phyloP scores from a whole-genome alignment of 2,797 vertebrate species.

The Diceros bicornis region DNA sequence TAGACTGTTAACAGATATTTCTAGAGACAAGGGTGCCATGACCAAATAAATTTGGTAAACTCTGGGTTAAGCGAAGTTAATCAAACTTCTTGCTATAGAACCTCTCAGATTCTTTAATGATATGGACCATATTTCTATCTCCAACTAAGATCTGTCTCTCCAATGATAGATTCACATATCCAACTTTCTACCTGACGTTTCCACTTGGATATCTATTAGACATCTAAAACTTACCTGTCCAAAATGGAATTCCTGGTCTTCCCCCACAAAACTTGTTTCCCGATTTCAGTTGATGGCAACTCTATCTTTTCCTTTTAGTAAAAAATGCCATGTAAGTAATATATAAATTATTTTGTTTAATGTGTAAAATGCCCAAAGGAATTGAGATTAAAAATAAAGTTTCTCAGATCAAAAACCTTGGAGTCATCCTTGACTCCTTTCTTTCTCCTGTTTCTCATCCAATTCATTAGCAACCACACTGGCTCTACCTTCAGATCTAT shows the following conservation, averaged over 20 bases:
- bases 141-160: background rate
- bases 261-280: background rate
- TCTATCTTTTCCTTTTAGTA: conserved; percentile 12
- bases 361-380: conserved; percentile 11
- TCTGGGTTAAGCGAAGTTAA: conserved; percentile 8
- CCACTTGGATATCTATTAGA: background rate
- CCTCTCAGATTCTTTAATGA: background rate
- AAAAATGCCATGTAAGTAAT: conserved; percentile 10
- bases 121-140: background rate
- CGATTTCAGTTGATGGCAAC: background rate
- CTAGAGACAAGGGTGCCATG: background rate
- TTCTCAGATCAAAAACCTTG: background rate
- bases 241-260: conserved; percentile 45
- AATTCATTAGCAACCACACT: background rate
- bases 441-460: background rate
- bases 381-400: conserved; percentile 3
- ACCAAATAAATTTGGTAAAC: conserved; percentile 10
- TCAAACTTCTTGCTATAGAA: background rate
- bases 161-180: background rate
- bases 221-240: background rate
- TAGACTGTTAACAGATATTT: background rate
- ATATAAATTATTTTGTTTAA: background rate
- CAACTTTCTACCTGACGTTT: background rate
- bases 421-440: background rate
- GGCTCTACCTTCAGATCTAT: background rate